A percentile compares a stretch with the other conserved stretches of the same genome.
phyloP scores from a whole-genome alignment of 2,797 vertebrate species.

The Lepus townsendii region DNA sequence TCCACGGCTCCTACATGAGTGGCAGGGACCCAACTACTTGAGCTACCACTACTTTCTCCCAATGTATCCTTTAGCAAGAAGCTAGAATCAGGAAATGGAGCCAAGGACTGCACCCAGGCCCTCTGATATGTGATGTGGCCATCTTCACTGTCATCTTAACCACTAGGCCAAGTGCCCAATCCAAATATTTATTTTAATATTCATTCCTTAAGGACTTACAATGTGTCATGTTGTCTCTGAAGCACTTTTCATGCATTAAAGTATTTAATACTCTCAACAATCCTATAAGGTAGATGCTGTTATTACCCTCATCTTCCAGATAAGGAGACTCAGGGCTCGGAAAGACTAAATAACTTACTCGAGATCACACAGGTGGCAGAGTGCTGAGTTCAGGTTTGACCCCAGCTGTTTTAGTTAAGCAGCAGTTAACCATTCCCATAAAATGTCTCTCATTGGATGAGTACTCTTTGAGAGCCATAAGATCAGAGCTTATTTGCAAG shows the following conservation, averaged over 20 bases:
- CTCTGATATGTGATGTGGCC: no score
- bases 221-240: slow-evolving; percentile 39
- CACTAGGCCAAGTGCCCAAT: no score
- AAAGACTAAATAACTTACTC: slow-evolving; percentile 30
- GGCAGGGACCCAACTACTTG: no score
- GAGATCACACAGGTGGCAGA: slow-evolving; percentile 6
- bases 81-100: no score
- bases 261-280: slow-evolving; percentile 50
- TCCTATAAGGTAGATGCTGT: background rate
- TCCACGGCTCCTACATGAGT: no score
- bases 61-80: no score
- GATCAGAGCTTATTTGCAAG: slow-evolving; percentile 80
- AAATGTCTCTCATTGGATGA: slow-evolving; percentile 68
- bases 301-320: slow-evolving; percentile 39
- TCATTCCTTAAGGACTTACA: slow-evolving; percentile 65
- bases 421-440: slow-evolving; percentile 32
- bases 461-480: slow-evolving; percentile 64
- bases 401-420: slow-evolving; percentile 17
- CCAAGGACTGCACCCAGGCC: no score
- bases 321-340: slow-evolving; percentile 45
- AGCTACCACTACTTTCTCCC: no score
- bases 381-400: slow-evolving; percentile 23
- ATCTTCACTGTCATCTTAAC: no score
- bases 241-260: slow-evolving; percentile 25
- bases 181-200: slow-evolving; percentile 69